Evolutionary conservation across 2,888 invertebrate genomes (phyloP).

Genomic region (Eupeodes latifasciatus): DNA sequence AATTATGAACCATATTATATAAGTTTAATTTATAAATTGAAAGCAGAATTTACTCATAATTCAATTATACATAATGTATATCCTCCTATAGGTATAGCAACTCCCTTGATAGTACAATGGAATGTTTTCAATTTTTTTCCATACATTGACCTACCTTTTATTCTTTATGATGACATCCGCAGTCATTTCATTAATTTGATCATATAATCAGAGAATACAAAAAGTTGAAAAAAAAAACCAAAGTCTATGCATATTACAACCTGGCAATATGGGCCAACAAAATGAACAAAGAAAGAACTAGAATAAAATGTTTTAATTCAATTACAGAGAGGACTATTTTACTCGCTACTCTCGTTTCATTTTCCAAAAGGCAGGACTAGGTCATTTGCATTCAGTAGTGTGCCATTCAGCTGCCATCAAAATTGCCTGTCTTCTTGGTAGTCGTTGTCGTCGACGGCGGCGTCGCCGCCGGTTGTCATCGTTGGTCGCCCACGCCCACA

Average conservation of each 20-base stretch:
- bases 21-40: conserved; percentile 9
- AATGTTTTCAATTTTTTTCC: conserved; percentile 11
- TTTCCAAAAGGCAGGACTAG: conserved; percentile 45
- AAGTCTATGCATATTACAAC: conserved; percentile 9
- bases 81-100: not conserved
- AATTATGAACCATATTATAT: not conserved
- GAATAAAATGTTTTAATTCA: conserved; percentile 67
- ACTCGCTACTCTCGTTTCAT: conserved; percentile 8
- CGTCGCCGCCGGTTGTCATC: too few relatives aligned
- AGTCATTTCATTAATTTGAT: conserved; percentile 68
- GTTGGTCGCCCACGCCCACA: conserved; percentile 32
- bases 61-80: conserved; percentile 1
- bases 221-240: conserved; percentile 15
- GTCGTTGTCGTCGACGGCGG: too few relatives aligned
- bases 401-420: conserved; percentile 48
- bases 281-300: conserved; percentile 6
- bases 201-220: conserved; percentile 57
- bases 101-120: conserved; percentile 19
- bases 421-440: not conserved
- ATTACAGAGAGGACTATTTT: conserved; percentile 66
- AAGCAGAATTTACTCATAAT: conserved; percentile 5
- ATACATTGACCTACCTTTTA: conserved; percentile 44
- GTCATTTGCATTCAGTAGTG: conserved; percentile 69
- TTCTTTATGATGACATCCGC: conserved; percentile 60
- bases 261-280: not conserved